Base-by-base conservation (phyloP, 2,113 vertebrate genomes). In the Pedetes capensis region DNA sequence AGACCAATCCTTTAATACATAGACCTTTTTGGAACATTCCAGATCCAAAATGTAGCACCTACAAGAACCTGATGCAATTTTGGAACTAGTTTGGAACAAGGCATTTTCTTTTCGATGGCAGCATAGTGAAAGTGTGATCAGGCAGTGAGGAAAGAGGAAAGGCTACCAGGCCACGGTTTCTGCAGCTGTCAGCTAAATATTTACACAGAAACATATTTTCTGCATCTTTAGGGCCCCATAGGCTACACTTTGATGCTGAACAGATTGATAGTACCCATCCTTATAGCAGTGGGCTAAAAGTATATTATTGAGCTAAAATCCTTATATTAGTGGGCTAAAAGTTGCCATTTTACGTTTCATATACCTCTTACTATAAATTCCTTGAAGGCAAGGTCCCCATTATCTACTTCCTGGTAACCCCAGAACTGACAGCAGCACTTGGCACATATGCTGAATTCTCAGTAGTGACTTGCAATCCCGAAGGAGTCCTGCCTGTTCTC, bases 391-490 rank as follows among this genome's bases (percentile, higher is more conserved):
- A 49, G 68, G 42, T 25, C 71, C 22, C 71, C 78, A 34, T 44
- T 71, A 89, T 79, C 91, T 8, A 16, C 23, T 66, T 76, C 8
- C 32, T 51, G 78, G 76, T 37, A 61, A 64, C 39, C 53, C 82
- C 6, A 13, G 84, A 68, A 64, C 72, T 71, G 68, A 61, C 49
- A 80, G 69, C 27, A 44, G 74, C 12, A 2, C 72, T 59, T 53
- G 64, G 88, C 76, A 49, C 71, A 39, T 6, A n/a, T 5, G 0
- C 53, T 27, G 22, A 71, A 61, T 92, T 81, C 88, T 79, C 78
- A 64, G 66, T 55, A 57, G 51, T 85, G 37, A 57, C 80, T 39
- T 39, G 61, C 59, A 68, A 6, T 72, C 83, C 93, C 75, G 88
- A 29, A 1, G 0, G 4, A 57, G 59, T 66, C 49, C 44, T n/a